A percentile compares a stretch with the other conserved stretches of the same genome.
Evolutionary conservation across 1,140 invertebrate species (phyloP).

Genomic region (Chelonus insularis): DNA sequence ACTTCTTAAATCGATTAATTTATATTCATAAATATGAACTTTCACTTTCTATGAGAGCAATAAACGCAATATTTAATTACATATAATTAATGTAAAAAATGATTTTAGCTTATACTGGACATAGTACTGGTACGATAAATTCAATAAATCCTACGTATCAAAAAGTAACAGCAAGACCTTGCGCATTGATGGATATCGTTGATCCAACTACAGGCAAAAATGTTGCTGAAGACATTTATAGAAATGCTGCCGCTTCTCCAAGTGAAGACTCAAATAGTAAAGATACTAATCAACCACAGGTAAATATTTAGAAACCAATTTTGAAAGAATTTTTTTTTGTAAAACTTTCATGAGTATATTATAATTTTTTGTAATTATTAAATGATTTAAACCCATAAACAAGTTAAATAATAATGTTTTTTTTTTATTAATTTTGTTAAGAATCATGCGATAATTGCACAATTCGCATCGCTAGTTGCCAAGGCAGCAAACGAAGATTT

Average conservation of each 20-base stretch:
- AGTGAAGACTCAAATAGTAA: conserved; percentile 44
- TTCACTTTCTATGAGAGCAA: not conserved
- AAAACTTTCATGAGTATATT: no score
- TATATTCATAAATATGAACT: not conserved
- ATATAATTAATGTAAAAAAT: not conserved
- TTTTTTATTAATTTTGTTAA: conserved; percentile 51
- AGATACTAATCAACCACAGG: conserved; percentile 46
- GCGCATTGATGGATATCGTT: conserved; percentile 50
- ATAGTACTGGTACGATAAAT: conserved; percentile 43
- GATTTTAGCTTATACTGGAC: conserved; percentile 41
- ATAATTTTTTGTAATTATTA: no score
- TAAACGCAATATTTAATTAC: no score
- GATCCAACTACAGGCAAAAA: conserved; percentile 53
- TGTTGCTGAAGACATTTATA: conserved; percentile 47
- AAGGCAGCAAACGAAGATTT: conserved; percentile 44
- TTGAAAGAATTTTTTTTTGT: no score
- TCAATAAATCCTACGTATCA: conserved; percentile 36
- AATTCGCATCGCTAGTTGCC: conserved; percentile 51
- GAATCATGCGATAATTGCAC: conserved; percentile 44
- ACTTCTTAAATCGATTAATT: conserved; percentile 22
- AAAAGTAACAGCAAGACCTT: conserved; percentile 40
- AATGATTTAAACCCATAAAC: no score
- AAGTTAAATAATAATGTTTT: no score
- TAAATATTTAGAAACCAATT: conserved; percentile 53
- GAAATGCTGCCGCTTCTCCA: conserved; percentile 31